phyloP scores from a whole-genome alignment of 2,888 invertebrate genomes.

The Drosophila melanosoma region DNA sequence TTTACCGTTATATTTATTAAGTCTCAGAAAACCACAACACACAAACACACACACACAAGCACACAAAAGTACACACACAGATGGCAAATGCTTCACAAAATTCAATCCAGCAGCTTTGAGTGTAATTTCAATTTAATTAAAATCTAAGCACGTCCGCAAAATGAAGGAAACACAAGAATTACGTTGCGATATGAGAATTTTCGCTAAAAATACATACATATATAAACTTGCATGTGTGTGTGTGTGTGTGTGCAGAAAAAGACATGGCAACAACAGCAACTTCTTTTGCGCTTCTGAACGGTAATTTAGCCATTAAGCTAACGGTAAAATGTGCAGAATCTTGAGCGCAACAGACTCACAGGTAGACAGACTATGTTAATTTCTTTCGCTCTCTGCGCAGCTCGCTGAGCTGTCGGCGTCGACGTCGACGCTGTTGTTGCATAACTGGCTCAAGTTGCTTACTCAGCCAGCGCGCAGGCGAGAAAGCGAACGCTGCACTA shows the following conservation, averaged over 20 bases:
- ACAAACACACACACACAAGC: too few relatives aligned
- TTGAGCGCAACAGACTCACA: constrained; percentile 38
- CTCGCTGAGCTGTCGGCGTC: background rate
- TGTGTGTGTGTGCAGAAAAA: constrained; percentile 1
- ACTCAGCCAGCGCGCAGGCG: constrained; percentile 10
- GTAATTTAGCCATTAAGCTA: constrained; percentile 81
- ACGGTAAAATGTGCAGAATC: constrained; percentile 80
- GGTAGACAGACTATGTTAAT: constrained; percentile 16
- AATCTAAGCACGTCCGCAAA: constrained; percentile 71
- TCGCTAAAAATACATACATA: constrained; percentile 33
- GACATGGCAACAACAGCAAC: constrained; percentile 30
- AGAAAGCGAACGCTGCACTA: background rate
- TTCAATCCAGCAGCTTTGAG: constrained; percentile 17
- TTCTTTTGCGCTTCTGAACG: constrained; percentile 67
- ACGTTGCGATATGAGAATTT: constrained; percentile 52
- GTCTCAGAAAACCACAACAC: background rate
- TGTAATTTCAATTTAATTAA: constrained; percentile 73
- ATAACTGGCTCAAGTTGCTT: constrained; percentile 54
- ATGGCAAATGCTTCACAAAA: constrained; percentile 4
- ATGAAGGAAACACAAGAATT: constrained; percentile 68
- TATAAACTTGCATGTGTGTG: background rate
- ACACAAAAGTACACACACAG: background rate
- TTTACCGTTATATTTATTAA: background rate
- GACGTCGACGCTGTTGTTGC: constrained; percentile 42
- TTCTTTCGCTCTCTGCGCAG: constrained; percentile 18